phyloP scores from a whole-genome alignment of 2,797 vertebrate genomes.

The Tokudaia muenninki region DNA sequence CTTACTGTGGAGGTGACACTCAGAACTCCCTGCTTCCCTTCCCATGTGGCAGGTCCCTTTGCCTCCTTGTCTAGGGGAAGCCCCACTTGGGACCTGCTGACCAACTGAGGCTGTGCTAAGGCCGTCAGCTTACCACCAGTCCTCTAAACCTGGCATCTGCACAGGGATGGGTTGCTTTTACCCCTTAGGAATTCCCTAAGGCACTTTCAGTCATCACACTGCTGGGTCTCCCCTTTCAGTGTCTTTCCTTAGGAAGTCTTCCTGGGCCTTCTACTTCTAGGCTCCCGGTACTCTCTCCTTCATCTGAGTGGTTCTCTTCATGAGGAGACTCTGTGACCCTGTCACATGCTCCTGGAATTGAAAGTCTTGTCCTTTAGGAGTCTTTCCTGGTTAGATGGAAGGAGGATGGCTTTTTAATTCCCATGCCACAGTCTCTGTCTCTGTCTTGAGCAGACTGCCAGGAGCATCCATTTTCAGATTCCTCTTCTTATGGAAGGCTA shows the following conservation, averaged over 20 bases:
- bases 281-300: background rate
- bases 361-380: background rate
- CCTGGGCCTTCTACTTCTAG: background rate
- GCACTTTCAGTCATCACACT: background rate
- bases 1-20: background rate
- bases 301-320: background rate
- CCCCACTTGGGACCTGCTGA: background rate
- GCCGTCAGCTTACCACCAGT: background rate
- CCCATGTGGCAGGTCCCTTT: background rate
- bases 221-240: background rate
- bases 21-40: no score
- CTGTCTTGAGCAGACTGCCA: background rate
- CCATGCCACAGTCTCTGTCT: background rate
- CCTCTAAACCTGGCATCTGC: background rate
- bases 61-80: background rate
- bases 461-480: rapidly evolving
- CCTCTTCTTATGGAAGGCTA: background rate
- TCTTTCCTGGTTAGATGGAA: background rate
- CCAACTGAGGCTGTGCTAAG: background rate
- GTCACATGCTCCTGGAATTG: background rate
- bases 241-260: background rate
- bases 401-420: background rate
- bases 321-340: background rate
- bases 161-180: background rate
- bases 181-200: background rate